These are phyloP conservation scores for Peromyscus attwateri DNA, from an alignment of 2,797 vertebrate genomes.

Conservation along the genomic window DNA sequence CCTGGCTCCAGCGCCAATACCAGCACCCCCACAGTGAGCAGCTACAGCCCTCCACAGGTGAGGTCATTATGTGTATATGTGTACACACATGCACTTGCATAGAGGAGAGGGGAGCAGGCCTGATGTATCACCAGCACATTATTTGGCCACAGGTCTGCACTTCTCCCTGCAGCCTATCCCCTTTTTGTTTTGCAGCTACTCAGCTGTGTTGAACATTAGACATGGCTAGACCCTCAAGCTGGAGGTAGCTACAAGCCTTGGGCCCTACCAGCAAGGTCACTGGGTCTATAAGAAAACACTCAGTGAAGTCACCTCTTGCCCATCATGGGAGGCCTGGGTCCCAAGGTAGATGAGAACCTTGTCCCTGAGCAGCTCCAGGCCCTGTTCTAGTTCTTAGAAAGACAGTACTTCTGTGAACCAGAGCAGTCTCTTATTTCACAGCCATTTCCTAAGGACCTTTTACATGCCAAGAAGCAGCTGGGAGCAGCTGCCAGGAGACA, in stretches of 20 bases:
- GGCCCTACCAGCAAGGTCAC: background rate
- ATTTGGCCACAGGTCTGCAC: background rate
- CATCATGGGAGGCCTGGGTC: background rate
- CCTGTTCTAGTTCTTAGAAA: background rate
- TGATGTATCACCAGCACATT: background rate
- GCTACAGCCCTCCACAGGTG: conserved; percentile 86
- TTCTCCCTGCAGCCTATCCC: background rate
- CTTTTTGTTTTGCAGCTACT: background rate
- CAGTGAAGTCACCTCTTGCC: background rate
- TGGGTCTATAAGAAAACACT: background rate
- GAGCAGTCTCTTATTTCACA: background rate
- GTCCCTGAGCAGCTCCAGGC: background rate
- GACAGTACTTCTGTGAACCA: background rate
- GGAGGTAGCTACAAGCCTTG: background rate
- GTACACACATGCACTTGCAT: background rate
- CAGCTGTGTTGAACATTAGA: background rate
- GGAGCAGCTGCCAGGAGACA: background rate
- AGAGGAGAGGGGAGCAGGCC: background rate
- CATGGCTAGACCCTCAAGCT: background rate
- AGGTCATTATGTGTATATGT: background rate
- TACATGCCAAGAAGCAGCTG: background rate
- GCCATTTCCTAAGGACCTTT: background rate
- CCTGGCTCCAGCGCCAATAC: conserved; percentile 88
- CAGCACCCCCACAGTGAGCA: conserved; percentile 80
- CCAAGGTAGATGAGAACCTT: background rate